A percentile compares a stretch with the other conserved stretches of the same genome.
Conservation (phyloP, 2,797 vertebrate species). For the Phyllotis vaccarum region DNA sequence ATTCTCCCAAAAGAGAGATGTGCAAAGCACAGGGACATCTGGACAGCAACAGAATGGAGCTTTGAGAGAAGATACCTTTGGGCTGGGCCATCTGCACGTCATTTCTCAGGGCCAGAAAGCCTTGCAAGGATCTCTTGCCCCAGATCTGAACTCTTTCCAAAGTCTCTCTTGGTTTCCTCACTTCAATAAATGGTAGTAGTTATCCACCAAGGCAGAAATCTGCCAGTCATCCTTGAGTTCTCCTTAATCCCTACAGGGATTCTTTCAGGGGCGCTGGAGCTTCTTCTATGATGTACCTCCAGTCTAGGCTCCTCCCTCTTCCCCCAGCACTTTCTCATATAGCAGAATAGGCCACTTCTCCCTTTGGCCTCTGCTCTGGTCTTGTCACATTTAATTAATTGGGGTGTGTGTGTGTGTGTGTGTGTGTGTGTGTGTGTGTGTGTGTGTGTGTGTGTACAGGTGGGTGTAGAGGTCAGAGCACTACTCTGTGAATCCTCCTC, state of each 20-base stretch:
- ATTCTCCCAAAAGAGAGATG: not conserved
- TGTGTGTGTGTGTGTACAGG: not conserved
- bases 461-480: not conserved
- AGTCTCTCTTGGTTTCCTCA: not conserved
- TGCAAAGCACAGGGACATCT: not conserved
- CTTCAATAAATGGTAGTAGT: not conserved
- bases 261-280: not conserved
- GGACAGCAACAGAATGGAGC: not conserved
- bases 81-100: not conserved
- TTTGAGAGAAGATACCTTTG: not conserved
- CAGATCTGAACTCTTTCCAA: not conserved
- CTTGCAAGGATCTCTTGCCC: not conserved
- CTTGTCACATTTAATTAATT: not conserved
- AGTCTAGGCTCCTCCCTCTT: not conserved
- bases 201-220: not conserved
- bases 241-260: not conserved
- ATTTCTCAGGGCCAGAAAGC: not conserved
- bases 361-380: not conserved
- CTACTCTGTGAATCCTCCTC: not conserved
- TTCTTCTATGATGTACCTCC: not conserved
- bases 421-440: not conserved
- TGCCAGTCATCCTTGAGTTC: not conserved
- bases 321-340: not conserved
- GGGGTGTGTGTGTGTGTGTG: not conserved
- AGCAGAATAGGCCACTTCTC: not conserved